phyloP scores from a whole-genome alignment of 2,113 vertebrate genomes.

The Paralichthys olivaceus region DNA sequence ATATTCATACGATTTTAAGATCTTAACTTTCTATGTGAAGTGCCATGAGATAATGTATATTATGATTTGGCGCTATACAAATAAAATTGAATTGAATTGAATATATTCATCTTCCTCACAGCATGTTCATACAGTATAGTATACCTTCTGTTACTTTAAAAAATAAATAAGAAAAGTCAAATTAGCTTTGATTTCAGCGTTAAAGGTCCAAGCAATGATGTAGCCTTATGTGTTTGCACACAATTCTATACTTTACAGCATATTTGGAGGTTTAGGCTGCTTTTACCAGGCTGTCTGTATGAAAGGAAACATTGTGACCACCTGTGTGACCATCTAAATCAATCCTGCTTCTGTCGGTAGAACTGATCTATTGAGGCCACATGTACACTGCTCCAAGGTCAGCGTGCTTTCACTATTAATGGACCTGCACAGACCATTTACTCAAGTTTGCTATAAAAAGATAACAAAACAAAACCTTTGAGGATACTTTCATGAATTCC shows the following conservation, averaged over 20 bases:
- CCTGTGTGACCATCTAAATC: constrained; percentile 24
- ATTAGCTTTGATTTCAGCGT: neutral
- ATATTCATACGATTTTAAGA: too few species aligned
- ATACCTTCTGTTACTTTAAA: neutral
- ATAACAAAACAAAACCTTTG: neutral
- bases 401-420: constrained; percentile 34
- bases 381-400: constrained; percentile 28
- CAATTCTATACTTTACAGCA: neutral
- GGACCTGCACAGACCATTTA: constrained; percentile 13
- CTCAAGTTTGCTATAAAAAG: neutral
- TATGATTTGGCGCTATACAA: too few species aligned
- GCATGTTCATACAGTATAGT: neutral
- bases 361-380: constrained; percentile 46
- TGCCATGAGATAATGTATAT: too few species aligned
- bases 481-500: constrained; percentile 7
- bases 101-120: neutral
- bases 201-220: constrained; percentile 2
- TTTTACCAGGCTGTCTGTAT: neutral
- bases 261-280: neutral
- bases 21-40: too few species aligned
- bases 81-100: too few species aligned
- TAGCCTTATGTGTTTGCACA: neutral
- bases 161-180: neutral
- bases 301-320: constrained; percentile 13
- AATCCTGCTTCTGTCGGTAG: constrained; percentile 38